Evolutionary conservation across 1,140 invertebrate genomes (phyloP).

Genomic region (Telenomus remus): DNA sequence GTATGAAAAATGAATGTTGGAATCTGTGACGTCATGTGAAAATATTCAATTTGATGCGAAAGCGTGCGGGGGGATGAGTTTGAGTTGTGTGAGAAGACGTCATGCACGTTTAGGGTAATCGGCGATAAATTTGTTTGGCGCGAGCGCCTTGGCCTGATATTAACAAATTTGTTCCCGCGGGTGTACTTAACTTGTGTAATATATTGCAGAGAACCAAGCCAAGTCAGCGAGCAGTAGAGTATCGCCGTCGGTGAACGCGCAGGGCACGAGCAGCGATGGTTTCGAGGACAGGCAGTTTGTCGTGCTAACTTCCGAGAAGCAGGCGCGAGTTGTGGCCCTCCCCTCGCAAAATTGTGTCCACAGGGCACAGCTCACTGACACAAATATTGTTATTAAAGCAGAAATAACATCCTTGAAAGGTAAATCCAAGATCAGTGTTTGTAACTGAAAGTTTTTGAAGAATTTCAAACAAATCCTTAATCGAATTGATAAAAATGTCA

Average conservation of each 20-base stretch:
- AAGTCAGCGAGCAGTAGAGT: slow-evolving; percentile 78
- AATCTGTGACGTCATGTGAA: background rate
- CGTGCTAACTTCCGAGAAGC: slow-evolving; percentile 94
- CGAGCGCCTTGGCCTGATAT: slow-evolving; percentile 21
- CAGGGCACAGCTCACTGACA: slow-evolving; percentile 88
- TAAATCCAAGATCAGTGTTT: slow-evolving; percentile 66
- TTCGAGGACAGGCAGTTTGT: slow-evolving; percentile 92
- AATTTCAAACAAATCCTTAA: background rate
- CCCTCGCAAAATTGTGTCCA: slow-evolving; percentile 95
- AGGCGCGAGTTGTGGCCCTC: slow-evolving; percentile 93
- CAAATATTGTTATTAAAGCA: slow-evolving; percentile 94
- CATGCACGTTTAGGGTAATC: slow-evolving; percentile 31
- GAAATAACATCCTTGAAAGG: slow-evolving; percentile 95
- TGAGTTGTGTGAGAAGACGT: slow-evolving; percentile 6
- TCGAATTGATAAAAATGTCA: background rate
- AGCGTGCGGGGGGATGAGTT: background rate
- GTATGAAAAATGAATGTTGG: background rate
- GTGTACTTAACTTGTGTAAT: slow-evolving; percentile 39
- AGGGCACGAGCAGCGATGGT: slow-evolving; percentile 74
- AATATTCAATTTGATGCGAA: background rate
- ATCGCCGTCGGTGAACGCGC: slow-evolving; percentile 82
- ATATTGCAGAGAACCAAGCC: slow-evolving; percentile 65
- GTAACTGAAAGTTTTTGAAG: background rate
- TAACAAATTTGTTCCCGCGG: slow-evolving; percentile 51
- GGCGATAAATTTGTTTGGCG: slow-evolving; percentile 26